Conservation (phyloP, 2,797 vertebrate species). For the Bothrops alternatus region DNA sequence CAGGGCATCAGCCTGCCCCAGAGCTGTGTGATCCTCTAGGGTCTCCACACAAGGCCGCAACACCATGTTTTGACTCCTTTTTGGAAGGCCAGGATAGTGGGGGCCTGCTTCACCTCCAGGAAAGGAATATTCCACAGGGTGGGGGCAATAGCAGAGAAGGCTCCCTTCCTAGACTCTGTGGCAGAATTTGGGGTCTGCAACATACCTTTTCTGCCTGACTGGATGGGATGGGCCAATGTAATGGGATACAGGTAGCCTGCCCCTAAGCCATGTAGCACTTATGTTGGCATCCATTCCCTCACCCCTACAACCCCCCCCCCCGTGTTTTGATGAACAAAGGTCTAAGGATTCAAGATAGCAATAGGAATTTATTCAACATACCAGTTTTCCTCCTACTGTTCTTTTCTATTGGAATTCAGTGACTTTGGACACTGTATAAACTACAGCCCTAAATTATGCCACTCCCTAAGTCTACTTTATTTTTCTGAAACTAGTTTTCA, state of each 20-base stretch:
- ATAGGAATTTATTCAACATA: neutral
- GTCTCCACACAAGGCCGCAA: too few species aligned
- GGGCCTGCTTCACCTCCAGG: too few species aligned
- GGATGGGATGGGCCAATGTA: too few species aligned
- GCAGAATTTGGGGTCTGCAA: too few species aligned
- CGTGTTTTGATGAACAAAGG: neutral
- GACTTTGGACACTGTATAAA: neutral
- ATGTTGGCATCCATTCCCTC: neutral
- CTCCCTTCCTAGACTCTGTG: too few species aligned
- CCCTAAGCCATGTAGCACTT: neutral
- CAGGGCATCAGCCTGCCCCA: too few species aligned
- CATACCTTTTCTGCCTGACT: too few species aligned
- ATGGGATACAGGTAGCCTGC: too few species aligned
- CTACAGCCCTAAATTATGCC: neutral
- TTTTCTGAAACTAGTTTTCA: neutral
- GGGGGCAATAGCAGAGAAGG: too few species aligned
- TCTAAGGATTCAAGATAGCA: neutral
- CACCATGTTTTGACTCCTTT: neutral
- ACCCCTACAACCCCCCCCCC: neutral
- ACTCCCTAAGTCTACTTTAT: neutral
- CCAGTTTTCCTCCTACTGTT: neutral
- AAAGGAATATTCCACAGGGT: too few species aligned
- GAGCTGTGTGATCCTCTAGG: too few species aligned
- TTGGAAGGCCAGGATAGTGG: neutral
- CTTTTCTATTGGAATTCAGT: neutral